Evolutionary conservation across 2,888 invertebrate species (phyloP), one percentile per base, ranked within the genome.

Genomic region (Phragmatobia fuliginosa): DNA sequence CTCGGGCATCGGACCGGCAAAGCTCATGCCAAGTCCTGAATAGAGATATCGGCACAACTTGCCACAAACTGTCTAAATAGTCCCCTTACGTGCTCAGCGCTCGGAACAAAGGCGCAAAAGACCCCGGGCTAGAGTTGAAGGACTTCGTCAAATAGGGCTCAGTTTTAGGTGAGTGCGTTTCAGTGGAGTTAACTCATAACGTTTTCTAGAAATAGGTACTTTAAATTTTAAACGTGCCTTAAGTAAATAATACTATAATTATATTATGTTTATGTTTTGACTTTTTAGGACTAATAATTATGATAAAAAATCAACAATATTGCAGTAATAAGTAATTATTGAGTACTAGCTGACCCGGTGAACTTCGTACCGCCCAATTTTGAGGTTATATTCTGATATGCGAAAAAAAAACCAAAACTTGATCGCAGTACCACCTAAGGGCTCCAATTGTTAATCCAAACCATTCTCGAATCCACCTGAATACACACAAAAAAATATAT

Each of bases 1-100:
- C 41, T 68, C 32, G 66, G 66, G 56, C 70, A 75, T 16, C 71
- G 62, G 61, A 66, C 73, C 70, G 73, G 41, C 69, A 75, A 71
- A 78, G 76, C 81, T 78, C 67, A 59, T 68, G 62, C 73, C 66
- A 75, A 79, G 66, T 70, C 75, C 58, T 72, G 78, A 82, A 82
- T 79, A 52, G 72, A 81, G 74, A 83, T 76, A 79, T 80, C 71
- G 79, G 61, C 68, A 68, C 71, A 81, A 81, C 62, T 77, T 80
- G 78, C 73, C 75, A 68, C 75, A 75, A 82, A 77, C 77, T 74
- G 76, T 76, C 75, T 49, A 68, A 77, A 77, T 71, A 67, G 70
- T 73, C 76, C 77, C 76, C 72, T 77, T 77, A 80, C 69, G 71
- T 78, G 79, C 70, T 77, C 75, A 79, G 71, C 73, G 74, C 68